Conservation (phyloP, 2,888 invertebrate genomes). For the Torymus auratus region DNA sequence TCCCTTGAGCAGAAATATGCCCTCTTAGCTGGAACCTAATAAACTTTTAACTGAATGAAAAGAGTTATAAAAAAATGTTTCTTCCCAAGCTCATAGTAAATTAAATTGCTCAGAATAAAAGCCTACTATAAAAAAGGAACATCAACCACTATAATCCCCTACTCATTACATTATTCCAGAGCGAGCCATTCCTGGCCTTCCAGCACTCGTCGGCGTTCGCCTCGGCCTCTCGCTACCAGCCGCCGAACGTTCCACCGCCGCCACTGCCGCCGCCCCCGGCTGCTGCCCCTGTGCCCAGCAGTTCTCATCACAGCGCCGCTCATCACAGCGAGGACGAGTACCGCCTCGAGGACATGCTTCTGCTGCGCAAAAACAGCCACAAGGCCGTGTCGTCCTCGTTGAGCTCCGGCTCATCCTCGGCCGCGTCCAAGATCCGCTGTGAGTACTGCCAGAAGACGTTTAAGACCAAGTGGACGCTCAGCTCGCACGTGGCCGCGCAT, state of each 20-base stretch:
- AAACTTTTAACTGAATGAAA: too few relatives aligned
- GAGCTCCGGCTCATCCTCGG: conserved; percentile 18
- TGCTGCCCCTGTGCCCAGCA: background rate
- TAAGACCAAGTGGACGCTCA: conserved; percentile 75
- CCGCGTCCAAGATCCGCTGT: conserved; percentile 66
- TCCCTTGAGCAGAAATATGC: too few relatives aligned
- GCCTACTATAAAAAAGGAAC: too few relatives aligned
- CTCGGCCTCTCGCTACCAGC: conserved; percentile 23
- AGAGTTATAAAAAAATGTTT: too few relatives aligned
- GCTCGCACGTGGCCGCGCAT: conserved; percentile 75
- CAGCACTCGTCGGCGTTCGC: conserved; percentile 29
- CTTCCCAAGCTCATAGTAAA: too few relatives aligned
- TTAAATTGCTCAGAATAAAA: too few relatives aligned
- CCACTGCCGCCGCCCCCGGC: background rate
- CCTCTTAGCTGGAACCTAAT: too few relatives aligned
- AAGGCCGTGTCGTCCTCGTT: conserved; percentile 51
- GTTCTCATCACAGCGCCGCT: too few relatives aligned
- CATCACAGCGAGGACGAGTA: conserved; percentile 66
- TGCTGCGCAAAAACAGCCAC: conserved; percentile 65
- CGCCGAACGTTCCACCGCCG: conserved; percentile 28
- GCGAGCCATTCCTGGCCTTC: conserved; percentile 55
- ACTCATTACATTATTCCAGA: conserved; percentile 57
- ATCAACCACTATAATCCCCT: background rate
- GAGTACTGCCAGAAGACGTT: conserved; percentile 74
- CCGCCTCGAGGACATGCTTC: conserved; percentile 71